These are phyloP conservation scores for Azemiops feae DNA, from an alignment of 2,113 vertebrate species.

Conservation along the genomic window DNA sequence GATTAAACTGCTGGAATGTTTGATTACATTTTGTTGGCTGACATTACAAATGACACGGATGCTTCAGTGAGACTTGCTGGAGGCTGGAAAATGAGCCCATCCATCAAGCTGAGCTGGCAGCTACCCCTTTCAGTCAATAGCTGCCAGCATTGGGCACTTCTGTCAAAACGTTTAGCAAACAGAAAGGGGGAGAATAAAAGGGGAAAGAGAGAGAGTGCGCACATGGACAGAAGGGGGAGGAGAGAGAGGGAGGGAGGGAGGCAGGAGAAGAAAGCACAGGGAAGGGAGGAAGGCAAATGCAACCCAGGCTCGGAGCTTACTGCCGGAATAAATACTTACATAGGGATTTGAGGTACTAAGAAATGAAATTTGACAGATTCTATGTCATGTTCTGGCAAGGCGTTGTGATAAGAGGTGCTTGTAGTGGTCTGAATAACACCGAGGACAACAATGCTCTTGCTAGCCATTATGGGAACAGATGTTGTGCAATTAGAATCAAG, in stretches of 20 bases:
- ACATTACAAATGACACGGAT: constrained; percentile 99
- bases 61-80: constrained; percentile 99
- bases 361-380: constrained; percentile 90
- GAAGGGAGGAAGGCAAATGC: constrained; percentile 74
- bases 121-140: constrained; percentile 99
- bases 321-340: constrained; percentile 84
- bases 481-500: constrained; percentile 83
- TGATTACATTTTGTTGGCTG: constrained; percentile 99
- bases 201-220: constrained; percentile 60
- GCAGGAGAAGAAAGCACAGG: constrained; percentile 63
- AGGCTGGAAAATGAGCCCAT: constrained; percentile 99
- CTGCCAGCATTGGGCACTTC: constrained; percentile 99
- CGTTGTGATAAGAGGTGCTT: constrained; percentile 83
- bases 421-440: constrained; percentile 85
- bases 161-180: constrained; percentile 99
- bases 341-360: constrained; percentile 87
- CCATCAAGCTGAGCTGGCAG: constrained; percentile 99
- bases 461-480: constrained; percentile 87
- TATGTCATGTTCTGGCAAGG: constrained; percentile 88
- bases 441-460: constrained; percentile 82
- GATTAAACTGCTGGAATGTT: constrained; percentile 99
- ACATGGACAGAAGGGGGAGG: constrained; percentile 33
- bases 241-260: constrained; percentile 52
- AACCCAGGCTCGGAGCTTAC: constrained; percentile 75
- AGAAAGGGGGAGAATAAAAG: constrained; percentile 84